Evolutionary conservation across 2,797 vertebrate genomes (phyloP).

Genomic region (Mus caroli): DNA sequence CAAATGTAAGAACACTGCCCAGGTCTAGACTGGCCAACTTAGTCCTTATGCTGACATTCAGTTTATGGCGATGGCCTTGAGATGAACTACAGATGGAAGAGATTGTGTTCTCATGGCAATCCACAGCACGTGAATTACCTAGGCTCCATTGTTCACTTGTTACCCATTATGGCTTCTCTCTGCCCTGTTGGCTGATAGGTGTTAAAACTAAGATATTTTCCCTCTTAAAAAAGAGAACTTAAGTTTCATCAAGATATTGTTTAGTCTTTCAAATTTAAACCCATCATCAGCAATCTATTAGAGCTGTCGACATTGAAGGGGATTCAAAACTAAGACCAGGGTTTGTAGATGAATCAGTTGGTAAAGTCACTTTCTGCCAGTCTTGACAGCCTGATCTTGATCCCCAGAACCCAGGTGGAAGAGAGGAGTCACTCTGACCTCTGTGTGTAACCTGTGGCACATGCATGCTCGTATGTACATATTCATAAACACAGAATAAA

Average conservation of each 20-base stretch:
- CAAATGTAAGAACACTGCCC: not conserved
- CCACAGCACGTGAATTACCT: not conserved
- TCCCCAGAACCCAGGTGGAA: not conserved
- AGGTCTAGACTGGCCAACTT: not conserved
- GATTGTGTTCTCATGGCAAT: not conserved
- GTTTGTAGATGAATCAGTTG: not conserved
- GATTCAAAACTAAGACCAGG: not conserved
- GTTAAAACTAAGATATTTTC: not conserved
- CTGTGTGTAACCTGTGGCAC: not conserved
- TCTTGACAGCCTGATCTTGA: not conserved
- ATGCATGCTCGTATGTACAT: not conserved
- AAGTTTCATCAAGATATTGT: constrained; percentile 8
- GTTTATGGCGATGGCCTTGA: not conserved
- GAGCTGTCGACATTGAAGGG: not conserved
- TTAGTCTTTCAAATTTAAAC: constrained; percentile 24
- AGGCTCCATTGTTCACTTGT: not conserved
- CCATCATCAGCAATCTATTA: not conserved
- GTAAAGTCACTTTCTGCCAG: not conserved
- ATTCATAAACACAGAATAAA: not conserved
- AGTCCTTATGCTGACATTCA: not conserved
- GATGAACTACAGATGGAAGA: not conserved
- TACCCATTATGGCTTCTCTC: not conserved
- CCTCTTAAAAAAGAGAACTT: not conserved
- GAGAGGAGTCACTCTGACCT: not conserved
- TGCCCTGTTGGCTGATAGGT: not conserved